Evolutionary conservation across 2,888 invertebrate genomes (phyloP).

Genomic region (Amphimallon solstitiale): DNA sequence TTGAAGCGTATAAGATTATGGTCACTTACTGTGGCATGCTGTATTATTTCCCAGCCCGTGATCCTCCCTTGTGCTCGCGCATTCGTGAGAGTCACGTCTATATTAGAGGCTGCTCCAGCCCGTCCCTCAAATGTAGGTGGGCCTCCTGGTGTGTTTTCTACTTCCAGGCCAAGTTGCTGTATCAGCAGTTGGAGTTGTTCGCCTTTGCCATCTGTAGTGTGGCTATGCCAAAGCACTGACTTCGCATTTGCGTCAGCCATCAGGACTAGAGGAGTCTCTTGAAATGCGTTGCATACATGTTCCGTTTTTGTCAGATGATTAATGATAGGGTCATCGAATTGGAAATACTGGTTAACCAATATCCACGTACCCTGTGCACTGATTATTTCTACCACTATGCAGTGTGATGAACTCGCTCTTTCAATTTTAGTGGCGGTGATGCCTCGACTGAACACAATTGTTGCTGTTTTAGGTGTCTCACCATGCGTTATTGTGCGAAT

Average conservation of each 20-base stretch:
- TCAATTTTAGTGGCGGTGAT: too few relatives aligned
- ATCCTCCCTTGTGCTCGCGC: not conserved
- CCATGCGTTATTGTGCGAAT: not conserved
- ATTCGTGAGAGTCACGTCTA: conserved; percentile 20
- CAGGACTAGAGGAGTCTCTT: not conserved
- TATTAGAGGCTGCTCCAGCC: not conserved
- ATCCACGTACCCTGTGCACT: too few relatives aligned
- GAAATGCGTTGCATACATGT: not conserved
- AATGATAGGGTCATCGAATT: too few relatives aligned
- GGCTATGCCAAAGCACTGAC: conserved; percentile 11
- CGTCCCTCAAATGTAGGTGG: conserved; percentile 3
- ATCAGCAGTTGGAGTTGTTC: conserved; percentile 23
- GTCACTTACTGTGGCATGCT: not conserved
- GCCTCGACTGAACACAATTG: too few relatives aligned
- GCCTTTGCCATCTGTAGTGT: conserved; percentile 4
- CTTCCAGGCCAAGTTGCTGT: not conserved
- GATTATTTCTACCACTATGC: too few relatives aligned
- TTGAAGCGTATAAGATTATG: conserved; percentile 7
- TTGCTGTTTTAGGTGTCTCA: too few relatives aligned
- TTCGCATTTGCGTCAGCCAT: conserved; percentile 33
- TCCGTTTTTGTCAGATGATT: not conserved
- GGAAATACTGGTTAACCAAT: too few relatives aligned
- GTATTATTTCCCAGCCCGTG: conserved; percentile 2
- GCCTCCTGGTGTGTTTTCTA: not conserved
- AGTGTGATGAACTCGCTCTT: too few relatives aligned